A percentile compares a stretch with the other conserved stretches of the same genome.
phyloP scores from a whole-genome alignment of 2,113 vertebrate species.

The Bubalus kerabau region DNA sequence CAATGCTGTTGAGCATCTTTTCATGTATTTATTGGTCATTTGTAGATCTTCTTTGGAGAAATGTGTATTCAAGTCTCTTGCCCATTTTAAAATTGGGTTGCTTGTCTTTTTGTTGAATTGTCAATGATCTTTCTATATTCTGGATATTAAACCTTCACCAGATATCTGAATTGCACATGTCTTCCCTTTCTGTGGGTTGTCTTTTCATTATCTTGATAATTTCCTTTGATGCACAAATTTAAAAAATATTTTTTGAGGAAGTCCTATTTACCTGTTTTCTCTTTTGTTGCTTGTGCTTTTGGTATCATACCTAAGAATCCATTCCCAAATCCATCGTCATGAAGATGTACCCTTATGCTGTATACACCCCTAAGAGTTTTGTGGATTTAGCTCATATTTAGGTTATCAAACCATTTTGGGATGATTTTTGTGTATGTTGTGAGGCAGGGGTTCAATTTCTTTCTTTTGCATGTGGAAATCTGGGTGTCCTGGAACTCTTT shows the following conservation, averaged over 20 bases:
- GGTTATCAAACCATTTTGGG: neutral
- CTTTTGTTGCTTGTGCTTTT: neutral
- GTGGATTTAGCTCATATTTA: neutral
- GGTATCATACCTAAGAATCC: neutral
- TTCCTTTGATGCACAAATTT: neutral
- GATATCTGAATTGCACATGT: neutral
- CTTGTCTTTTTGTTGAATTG: neutral
- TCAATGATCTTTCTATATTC: neutral
- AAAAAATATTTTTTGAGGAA: neutral
- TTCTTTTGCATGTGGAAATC: neutral
- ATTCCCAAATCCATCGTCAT: neutral
- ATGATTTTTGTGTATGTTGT: neutral
- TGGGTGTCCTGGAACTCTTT: neutral
- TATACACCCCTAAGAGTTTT: neutral
- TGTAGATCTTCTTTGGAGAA: neutral
- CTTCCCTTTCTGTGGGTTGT: neutral
- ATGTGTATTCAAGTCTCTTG: neutral
- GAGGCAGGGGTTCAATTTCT: neutral
- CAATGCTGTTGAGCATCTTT: neutral
- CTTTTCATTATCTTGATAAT: neutral
- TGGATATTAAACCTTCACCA: neutral
- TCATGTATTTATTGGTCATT: neutral
- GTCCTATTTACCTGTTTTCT: neutral
- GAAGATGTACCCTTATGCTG: neutral
- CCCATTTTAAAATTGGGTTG: neutral